Conservation (phyloP, 2,113 vertebrate genomes). For the Ovibos moschatus region DNA sequence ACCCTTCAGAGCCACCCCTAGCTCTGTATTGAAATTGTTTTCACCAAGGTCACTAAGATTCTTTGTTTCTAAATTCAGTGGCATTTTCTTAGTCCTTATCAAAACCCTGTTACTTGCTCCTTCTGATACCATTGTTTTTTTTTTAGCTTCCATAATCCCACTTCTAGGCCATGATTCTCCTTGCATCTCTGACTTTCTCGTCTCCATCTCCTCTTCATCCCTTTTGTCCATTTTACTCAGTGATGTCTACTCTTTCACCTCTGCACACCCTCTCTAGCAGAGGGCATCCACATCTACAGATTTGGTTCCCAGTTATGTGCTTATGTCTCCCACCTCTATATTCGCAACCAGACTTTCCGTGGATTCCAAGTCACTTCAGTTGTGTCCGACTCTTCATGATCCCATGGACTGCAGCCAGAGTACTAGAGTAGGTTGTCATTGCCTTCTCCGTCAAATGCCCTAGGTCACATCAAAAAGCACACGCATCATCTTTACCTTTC, state of each 20-base stretch:
- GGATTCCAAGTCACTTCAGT: too few relatives aligned
- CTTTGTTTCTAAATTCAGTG: neutral
- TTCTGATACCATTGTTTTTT: neutral
- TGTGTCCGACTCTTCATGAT: accelerated
- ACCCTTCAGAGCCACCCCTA: neutral
- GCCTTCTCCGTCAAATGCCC: neutral
- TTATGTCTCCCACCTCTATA: neutral
- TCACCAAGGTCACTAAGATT: neutral
- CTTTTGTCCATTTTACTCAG: neutral
- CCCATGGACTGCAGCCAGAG: too few relatives aligned
- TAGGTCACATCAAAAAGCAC: neutral
- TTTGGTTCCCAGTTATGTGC: neutral
- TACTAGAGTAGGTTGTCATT: too few relatives aligned
- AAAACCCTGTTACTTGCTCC: neutral
- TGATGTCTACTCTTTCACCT: neutral
- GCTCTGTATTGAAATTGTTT: neutral
- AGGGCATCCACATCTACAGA: neutral
- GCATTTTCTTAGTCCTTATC: neutral
- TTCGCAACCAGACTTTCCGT: neutral
- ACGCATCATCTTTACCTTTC: neutral
- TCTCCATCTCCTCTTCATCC: neutral
- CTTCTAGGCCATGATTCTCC: neutral
- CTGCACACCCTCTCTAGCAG: neutral
- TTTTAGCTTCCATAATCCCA: neutral
- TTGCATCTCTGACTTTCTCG: neutral